Conservation (phyloP, 2,113 vertebrate genomes). For the Anolis sagrei region DNA sequence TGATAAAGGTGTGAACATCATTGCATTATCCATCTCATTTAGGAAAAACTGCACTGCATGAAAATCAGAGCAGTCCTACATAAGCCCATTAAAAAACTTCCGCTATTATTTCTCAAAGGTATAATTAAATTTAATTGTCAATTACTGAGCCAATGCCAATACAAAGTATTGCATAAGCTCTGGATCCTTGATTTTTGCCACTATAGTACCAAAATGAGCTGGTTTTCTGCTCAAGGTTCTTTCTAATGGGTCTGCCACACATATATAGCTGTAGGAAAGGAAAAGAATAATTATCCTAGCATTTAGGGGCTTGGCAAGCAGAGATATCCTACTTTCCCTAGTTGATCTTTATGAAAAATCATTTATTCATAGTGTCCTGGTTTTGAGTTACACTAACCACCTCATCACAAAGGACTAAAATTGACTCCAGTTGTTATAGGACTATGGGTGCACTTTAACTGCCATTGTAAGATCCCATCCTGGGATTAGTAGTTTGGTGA, state of each 20-base stretch:
- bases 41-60: conserved; percentile 12
- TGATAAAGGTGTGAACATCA: not conserved
- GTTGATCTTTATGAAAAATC: not conserved
- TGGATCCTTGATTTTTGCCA: conserved; percentile 18
- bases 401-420: too few species aligned
- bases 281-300: not conserved
- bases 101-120: conserved; percentile 58
- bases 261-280: accelerated
- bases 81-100: conserved; percentile 36
- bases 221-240: not conserved
- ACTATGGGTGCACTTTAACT: too few species aligned
- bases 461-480: too few species aligned
- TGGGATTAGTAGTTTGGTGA: too few species aligned
- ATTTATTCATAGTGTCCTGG: not conserved
- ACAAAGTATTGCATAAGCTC: not conserved
- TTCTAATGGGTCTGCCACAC: not conserved
- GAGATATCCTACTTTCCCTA: not conserved
- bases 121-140: conserved; percentile 66
- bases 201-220: not conserved
- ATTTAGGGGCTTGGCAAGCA: not conserved
- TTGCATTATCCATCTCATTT: accelerated
- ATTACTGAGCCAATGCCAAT: conserved; percentile 40
- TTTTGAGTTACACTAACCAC: not conserved
- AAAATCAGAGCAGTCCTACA: conserved; percentile 30
- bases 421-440: not conserved